Conservation (phyloP, 2,888 invertebrate genomes). For the Galerucella pusilla region DNA sequence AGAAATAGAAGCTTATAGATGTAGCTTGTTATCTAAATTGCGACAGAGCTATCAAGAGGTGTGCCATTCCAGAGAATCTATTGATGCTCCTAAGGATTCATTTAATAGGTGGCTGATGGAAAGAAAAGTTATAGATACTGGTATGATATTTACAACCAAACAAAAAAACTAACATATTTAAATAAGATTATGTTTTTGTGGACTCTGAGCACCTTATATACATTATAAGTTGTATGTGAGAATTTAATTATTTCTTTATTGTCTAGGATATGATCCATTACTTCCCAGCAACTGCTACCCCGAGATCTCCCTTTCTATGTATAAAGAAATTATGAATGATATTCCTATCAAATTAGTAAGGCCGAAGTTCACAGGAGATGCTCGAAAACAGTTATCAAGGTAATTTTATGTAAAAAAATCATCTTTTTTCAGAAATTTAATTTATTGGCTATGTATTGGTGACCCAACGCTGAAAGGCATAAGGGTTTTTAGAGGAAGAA, state of each 20-base stretch:
- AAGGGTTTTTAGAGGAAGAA: too few relatives aligned
- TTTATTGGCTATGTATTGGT: too few relatives aligned
- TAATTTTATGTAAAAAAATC: neutral
- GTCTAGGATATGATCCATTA: conserved; percentile 87
- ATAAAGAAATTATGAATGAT: conserved; percentile 97
- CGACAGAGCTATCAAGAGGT: conserved; percentile 93
- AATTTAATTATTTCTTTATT: conserved; percentile 57
- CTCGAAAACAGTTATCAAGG: conserved; percentile 84
- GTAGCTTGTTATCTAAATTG: conserved; percentile 83
- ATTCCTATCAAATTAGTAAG: conserved; percentile 96
- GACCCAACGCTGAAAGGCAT: too few relatives aligned
- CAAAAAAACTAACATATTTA: conserved; percentile 55
- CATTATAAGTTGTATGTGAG: too few relatives aligned
- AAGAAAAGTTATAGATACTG: conserved; percentile 88
- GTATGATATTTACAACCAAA: conserved; percentile 56
- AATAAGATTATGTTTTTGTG: too few relatives aligned
- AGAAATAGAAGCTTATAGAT: conserved; percentile 80
- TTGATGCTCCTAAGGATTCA: conserved; percentile 96
- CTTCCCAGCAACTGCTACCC: conserved; percentile 92
- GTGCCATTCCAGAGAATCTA: conserved; percentile 91
- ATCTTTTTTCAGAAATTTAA: too few relatives aligned
- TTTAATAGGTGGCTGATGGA: conserved; percentile 98
- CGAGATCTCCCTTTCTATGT: conserved; percentile 94
- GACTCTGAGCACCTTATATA: too few relatives aligned
- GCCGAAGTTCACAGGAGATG: conserved; percentile 95